phyloP scores from a whole-genome alignment of 2,113 vertebrate species.

The Motacilla tschutschensis region DNA sequence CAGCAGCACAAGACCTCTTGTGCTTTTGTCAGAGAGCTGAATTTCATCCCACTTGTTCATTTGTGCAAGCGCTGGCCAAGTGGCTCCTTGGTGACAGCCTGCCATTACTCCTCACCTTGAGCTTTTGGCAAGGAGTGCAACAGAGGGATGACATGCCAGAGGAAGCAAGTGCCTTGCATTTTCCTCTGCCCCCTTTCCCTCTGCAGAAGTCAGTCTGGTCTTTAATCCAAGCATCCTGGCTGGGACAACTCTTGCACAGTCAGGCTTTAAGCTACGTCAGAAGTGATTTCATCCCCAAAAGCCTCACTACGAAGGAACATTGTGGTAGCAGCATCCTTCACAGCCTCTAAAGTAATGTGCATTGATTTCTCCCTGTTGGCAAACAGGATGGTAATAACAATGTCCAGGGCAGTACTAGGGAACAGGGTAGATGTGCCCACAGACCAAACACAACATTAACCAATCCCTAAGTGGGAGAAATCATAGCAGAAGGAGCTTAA shows the following conservation, averaged over 20 bases:
- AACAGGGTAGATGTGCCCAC: neutral
- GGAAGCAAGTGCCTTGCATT: neutral
- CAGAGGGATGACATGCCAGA: neutral
- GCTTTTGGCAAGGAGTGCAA: neutral
- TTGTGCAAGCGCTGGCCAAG: neutral
- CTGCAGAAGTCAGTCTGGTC: neutral
- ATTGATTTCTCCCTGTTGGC: neutral
- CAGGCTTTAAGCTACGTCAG: neutral
- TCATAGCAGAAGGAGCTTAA: neutral
- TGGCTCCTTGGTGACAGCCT: neutral
- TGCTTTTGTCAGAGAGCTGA: neutral
- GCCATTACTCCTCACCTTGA: slow-evolving; percentile 11
- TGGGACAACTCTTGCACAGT: neutral
- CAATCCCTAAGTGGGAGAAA: neutral
- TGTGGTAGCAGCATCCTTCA: neutral
- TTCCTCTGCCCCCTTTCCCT: neutral
- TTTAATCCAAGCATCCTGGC: neutral
- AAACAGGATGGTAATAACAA: neutral
- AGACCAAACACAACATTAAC: neutral
- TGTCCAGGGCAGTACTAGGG: neutral
- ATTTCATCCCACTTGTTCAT: neutral
- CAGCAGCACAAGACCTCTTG: neutral
- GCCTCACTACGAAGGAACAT: neutral
- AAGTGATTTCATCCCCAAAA: neutral
- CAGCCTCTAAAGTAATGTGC: neutral